These are phyloP conservation scores for Arrhopalites spinosus DNA, from an alignment of 2,888 invertebrate genomes.

Conservation along the genomic window DNA sequence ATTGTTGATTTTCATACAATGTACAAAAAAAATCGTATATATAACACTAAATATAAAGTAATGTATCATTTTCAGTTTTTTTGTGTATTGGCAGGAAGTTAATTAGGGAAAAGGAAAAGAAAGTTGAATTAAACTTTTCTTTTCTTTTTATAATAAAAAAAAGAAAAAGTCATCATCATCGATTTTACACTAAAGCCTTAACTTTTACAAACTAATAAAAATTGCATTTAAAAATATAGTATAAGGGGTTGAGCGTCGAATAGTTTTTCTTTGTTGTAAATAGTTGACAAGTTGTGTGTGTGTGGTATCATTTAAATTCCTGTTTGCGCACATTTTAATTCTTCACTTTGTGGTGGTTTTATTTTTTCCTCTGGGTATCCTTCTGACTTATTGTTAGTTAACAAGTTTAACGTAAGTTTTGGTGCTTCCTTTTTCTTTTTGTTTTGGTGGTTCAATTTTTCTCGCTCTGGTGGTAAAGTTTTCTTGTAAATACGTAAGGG, in stretches of 20 bases:
- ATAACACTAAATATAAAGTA: neutral
- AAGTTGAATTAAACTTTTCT: neutral
- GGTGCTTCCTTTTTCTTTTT: neutral
- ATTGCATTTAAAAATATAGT: neutral
- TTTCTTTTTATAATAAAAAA: neutral
- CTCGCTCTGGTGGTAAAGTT: neutral
- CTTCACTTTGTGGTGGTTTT: no score
- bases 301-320: neutral
- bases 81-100: neutral
- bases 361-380: neutral
- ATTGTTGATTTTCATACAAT: neutral
- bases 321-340: no score
- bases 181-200: no score
- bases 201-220: no score
- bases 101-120: neutral
- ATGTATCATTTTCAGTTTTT: neutral
- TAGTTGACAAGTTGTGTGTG: slow-evolving; percentile 15
- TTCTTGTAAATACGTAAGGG: slow-evolving; percentile 9
- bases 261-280: slow-evolving; percentile 15
- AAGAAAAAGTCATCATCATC: no score
- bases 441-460: neutral
- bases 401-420: neutral
- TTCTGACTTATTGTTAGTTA: neutral
- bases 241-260: slow-evolving; percentile 13
- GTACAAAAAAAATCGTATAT: neutral